Conservation (phyloP, 2,888 invertebrate genomes). For the Neocrepidodera transversa region DNA sequence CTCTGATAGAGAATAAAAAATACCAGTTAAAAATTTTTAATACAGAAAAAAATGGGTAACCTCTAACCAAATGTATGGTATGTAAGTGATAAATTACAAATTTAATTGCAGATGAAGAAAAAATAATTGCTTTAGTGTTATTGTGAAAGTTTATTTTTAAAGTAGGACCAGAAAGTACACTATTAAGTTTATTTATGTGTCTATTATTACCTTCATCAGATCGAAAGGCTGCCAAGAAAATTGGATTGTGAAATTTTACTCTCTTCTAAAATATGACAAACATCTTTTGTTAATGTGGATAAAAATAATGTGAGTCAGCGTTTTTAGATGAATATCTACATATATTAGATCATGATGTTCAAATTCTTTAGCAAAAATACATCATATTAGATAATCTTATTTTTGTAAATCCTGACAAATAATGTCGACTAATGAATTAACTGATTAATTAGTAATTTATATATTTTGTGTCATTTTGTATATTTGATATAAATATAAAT, state of each 20-base stretch:
- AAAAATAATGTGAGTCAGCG: slow-evolving; percentile 8
- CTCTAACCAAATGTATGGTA: too few species aligned
- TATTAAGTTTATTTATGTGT: slow-evolving; percentile 2
- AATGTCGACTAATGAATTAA: too few species aligned
- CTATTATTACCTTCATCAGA: slow-evolving; percentile 10
- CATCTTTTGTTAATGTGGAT: slow-evolving; percentile 8
- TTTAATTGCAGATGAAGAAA: not conserved
- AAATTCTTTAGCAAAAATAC: too few species aligned
- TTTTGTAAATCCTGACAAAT: too few species aligned
- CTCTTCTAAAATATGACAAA: slow-evolving; percentile 1
- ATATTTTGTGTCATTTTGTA: too few species aligned
- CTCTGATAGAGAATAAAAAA: too few species aligned
- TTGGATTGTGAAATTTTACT: slow-evolving; percentile 3
- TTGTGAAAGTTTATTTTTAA: not conserved
- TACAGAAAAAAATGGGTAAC: too few species aligned
- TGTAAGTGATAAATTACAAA: too few species aligned
- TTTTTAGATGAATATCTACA: not conserved
- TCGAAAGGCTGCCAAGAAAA: slow-evolving; percentile 5
- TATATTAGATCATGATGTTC: not conserved
- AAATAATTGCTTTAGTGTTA: not conserved
- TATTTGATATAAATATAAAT: too few species aligned
- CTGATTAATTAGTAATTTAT: too few species aligned
- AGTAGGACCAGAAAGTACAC: not conserved
- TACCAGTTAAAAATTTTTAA: too few species aligned
- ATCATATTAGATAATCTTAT: too few species aligned